Evolutionary conservation across 2,797 vertebrate species (phyloP), one percentile per base, ranked within the genome.

Genomic region (Rhinella marina): DNA sequence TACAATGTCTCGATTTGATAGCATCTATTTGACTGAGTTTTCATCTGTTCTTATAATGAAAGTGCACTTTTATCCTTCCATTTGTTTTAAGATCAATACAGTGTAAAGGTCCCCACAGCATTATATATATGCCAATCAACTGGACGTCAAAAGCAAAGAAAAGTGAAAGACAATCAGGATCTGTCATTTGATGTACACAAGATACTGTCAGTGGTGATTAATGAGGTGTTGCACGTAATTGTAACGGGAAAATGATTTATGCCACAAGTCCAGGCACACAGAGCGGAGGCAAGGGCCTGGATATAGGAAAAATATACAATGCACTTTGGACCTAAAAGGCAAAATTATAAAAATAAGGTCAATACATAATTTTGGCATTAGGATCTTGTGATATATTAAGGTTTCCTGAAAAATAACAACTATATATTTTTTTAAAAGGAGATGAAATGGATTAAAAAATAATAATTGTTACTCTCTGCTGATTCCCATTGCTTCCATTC

Each of bases 121-220:
- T 78, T 86, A 81, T 81, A 56, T 86, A 78, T 64, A 89, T 66
- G 90, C 86, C 92, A 91, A 86, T 92, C 93, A 92, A 75, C 66
- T 52, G 83, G 48, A 90, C 0, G 27, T 89, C 84, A 90, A 90
- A 91, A 90, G 90, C 90, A 90, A 92, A 92, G 91, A 89, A 61
- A 91, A 92, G 90, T 93, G 92, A 91, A 91, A 92, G 89, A 92
- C 91, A 90, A 92, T 91, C 91, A 91, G 70, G 88, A 92, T 91
- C 90, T 64, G 92, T 91, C 91, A 91, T 25, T 4, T 7, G 17
- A 56, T 91, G 73, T 23, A 92, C 88, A 87, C 81, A 61, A 92
- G 82, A 91, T 81, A 68, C 85, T 93, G 92, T 91, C 91, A 91
- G 25, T 57, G 84, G 86, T 90, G 91, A 93, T 93, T 93, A 92